Evolutionary conservation across 2,113 vertebrate species (phyloP), one percentile per base, ranked within the genome.

Genomic region (Isurus oxyrinchus): DNA sequence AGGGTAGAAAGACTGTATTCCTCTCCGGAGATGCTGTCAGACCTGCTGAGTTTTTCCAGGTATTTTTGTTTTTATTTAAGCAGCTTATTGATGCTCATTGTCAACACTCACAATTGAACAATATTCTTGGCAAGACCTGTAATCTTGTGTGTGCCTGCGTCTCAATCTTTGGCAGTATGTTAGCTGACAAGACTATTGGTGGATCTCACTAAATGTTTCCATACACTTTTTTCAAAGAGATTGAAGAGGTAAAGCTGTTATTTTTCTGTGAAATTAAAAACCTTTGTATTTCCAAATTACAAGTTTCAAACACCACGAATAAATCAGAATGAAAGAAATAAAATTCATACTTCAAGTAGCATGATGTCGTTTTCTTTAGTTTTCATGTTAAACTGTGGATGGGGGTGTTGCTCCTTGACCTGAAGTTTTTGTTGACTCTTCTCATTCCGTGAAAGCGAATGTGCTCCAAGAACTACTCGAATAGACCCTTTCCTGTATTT

Each of bases 321-420:
- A 84, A 84, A 16, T 16, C 40, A 44, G 16, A 84, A 44, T 7
- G 31, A 57, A 31, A 61, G 1, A n/a, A 94, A 40, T 21, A 96
- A 96, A 57, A 0, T 96, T 40, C 72, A 0, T 98, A 98, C 98
- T 98, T 97, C 76, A n/a, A 98, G 14, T 96, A 98, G 97, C 97
- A 97, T 97, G 57, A 98, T 96, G 96, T 98, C 97, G 0, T 97
- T 96, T 91, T 97, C 96, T 0, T 0, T 31, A 5, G 0, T 5
- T 0, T 0, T 0, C 0, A 0, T 0, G 0, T 53, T 0, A 27
- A 96, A 98, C 81, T 4, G 21, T 0, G 97, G 97, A 27, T 97
- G 13, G 49, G 0, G 13, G 96, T 97, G 11, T 0, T 0, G 0
- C 69, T 97, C 96, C 44, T 21, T 87, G 96, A 97, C 3, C 0